Percentiles rank a stretch among this genome's conserved stretches.
phyloP scores from a whole-genome alignment of 2,888 invertebrate genomes.

The Pseudococcus jackbeardsleyi region DNA sequence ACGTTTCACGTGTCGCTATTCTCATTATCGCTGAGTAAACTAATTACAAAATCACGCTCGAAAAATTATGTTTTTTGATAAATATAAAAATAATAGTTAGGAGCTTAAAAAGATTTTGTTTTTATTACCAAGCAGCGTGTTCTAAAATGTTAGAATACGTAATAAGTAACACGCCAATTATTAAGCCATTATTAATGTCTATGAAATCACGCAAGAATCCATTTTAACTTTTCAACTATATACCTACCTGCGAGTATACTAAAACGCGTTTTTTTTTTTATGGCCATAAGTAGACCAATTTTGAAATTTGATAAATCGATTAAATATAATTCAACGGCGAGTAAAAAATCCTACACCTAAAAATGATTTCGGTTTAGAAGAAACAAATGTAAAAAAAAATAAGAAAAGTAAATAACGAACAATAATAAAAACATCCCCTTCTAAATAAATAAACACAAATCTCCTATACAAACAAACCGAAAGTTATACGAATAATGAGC shows the following conservation, averaged over 20 bases:
- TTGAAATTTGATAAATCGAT: neutral
- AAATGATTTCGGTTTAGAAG: neutral
- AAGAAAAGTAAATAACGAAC: neutral
- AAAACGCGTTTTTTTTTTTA: neutral
- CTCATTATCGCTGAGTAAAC: slow-evolving; percentile 42
- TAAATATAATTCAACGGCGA: neutral
- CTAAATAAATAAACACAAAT: neutral
- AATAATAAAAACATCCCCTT: neutral
- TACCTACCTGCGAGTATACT: neutral
- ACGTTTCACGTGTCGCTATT: slow-evolving; percentile 14
- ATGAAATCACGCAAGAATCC: slow-evolving; percentile 60
- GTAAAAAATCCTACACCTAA: neutral
- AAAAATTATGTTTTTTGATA: slow-evolving; percentile 45
- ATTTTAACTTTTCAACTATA: slow-evolving; percentile 54
- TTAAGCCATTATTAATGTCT: slow-evolving; percentile 61
- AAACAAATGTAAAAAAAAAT: neutral
- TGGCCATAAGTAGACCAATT: neutral
- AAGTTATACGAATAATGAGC: neutral
- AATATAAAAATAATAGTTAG: slow-evolving; percentile 25
- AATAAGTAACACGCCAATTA: slow-evolving; percentile 64
- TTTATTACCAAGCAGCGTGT: slow-evolving; percentile 60
- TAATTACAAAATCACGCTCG: slow-evolving; percentile 35
- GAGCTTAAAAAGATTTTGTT: slow-evolving; percentile 31
- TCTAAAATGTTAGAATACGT: slow-evolving; percentile 59
- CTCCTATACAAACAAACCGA: neutral